A percentile compares a stretch with the other conserved stretches of the same genome.
These are phyloP conservation scores for Aporophyla nigra DNA, from an alignment of 2,888 invertebrate genomes.

Conservation along the genomic window DNA sequence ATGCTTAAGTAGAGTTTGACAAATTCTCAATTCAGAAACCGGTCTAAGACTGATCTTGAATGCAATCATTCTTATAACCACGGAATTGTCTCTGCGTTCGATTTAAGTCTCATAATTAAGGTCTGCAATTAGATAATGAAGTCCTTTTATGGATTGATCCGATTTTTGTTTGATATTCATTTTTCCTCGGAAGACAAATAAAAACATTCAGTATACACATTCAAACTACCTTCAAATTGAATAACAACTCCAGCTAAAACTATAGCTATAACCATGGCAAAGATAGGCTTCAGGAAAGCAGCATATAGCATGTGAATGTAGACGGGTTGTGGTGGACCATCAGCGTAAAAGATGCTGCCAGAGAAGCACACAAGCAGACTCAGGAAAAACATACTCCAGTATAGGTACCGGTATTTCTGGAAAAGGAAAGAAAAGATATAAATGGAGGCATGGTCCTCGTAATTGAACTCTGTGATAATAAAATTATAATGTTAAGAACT, in stretches of 20 bases:
- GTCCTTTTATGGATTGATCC: not conserved
- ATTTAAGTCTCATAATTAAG: not conserved
- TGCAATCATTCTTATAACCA: not conserved
- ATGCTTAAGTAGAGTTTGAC: not conserved
- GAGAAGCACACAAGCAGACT: constrained; percentile 40
- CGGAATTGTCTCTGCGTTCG: not conserved
- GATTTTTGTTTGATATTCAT: not conserved
- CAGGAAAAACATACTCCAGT: constrained; percentile 65
- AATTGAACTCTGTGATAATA: not conserved
- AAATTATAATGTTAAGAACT: not conserved
- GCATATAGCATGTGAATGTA: constrained; percentile 65
- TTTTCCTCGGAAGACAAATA: not conserved
- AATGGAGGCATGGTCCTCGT: not conserved
- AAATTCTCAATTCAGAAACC: not conserved
- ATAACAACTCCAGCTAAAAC: constrained; percentile 68
- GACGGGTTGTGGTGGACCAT: constrained; percentile 23
- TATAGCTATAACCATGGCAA: constrained; percentile 55
- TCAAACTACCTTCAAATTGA: constrained; percentile 72
- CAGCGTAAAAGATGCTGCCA: constrained; percentile 69
- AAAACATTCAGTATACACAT: not conserved
- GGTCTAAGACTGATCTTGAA: not conserved
- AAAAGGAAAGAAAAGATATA: constrained; percentile 40
- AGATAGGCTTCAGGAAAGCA: constrained; percentile 53
- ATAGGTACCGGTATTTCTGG: constrained; percentile 72
- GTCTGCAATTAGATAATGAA: not conserved